Percentiles rank a stretch among this genome's conserved stretches.
Conservation (phyloP, 2,888 invertebrate species). For the Heliconius sara region DNA sequence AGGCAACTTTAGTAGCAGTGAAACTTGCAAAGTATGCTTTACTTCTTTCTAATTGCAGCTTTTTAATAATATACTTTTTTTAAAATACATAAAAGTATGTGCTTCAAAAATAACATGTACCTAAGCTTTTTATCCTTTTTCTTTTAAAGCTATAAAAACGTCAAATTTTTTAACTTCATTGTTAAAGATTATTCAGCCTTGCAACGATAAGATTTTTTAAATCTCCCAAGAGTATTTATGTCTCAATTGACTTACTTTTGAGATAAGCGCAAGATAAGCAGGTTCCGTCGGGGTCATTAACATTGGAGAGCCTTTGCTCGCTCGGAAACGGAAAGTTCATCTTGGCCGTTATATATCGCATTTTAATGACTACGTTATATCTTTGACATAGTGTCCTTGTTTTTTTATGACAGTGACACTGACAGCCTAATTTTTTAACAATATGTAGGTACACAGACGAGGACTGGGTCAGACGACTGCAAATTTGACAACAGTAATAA, state of each 20-base stretch:
- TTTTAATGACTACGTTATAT: slow-evolving; percentile 37
- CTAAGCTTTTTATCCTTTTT: slow-evolving; percentile 4
- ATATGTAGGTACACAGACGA: slow-evolving; percentile 11
- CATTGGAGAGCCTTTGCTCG: slow-evolving; percentile 48
- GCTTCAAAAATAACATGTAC: neutral
- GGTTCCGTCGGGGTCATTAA: slow-evolving; percentile 60
- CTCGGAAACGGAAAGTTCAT: slow-evolving; percentile 44
- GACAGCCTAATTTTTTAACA: slow-evolving; percentile 29
- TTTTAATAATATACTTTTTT: neutral
- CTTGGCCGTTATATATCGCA: slow-evolving; percentile 45
- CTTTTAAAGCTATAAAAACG: slow-evolving; percentile 1
- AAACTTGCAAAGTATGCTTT: neutral
- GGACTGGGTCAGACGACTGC: slow-evolving; percentile 1
- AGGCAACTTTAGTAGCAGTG: neutral
- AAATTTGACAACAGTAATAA: neutral
- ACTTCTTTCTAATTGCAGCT: neutral
- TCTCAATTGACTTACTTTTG: slow-evolving; percentile 54
- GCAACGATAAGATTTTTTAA: slow-evolving; percentile 29
- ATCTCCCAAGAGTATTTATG: slow-evolving; percentile 39
- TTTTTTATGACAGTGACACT: slow-evolving; percentile 33
- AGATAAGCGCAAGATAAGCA: slow-evolving; percentile 59
- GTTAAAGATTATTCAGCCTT: slow-evolving; percentile 21
- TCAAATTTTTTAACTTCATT: slow-evolving; percentile 42
- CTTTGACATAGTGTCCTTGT: slow-evolving; percentile 45
- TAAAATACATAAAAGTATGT: neutral